Evolutionary conservation across 2,888 invertebrate species (phyloP), one percentile per base, ranked within the genome.

Genomic region (Leucophenga maculata): DNA sequence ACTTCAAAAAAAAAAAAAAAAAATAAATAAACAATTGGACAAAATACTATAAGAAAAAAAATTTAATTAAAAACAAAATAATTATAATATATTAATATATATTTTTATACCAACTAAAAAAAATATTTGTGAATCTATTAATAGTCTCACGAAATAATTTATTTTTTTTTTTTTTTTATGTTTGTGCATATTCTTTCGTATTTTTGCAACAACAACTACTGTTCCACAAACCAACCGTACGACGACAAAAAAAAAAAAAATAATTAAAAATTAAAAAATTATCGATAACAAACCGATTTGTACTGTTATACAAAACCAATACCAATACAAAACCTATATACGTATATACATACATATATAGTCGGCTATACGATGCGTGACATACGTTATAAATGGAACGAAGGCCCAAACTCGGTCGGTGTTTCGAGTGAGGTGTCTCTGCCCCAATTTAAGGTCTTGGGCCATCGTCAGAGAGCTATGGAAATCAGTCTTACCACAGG

Each of bases 361-460:
- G 97, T 97, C 94, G 97, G 97, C 92, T 97, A 97, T 94, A 97
- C 97, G 91, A 97, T 96, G 96, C 93, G 95, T 92, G 97, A 97
- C 93, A 97, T 97, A 92, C 94, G 96, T 89, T 97, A 97, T 94
- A 95, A 95, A 90, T 97, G 97, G 97, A 95, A 96, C 92, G 95
- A 96, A 91, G 96, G 96, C 87, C 94, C 95, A 89, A 94, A 95
- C 92, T 96, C 97, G 90, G 96, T 97, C 90, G 96, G 96, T 90
- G 96, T 97, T 89, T 96, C 96, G 91, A 94, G 94, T 91, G 96
- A 97, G 91, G 96, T 97, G 90, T 96, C 96, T 88, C 94, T 97
- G 90, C 97, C 97, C 90, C 97, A 97, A 92, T 97, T 97, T 94
- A 96, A 97, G 93, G 97, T 97, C 90, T 94, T 97, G 90, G 97